These are phyloP conservation scores for Gymnothorax javanicus DNA, from an alignment of 2,797 vertebrate species.

Conservation along the genomic window DNA sequence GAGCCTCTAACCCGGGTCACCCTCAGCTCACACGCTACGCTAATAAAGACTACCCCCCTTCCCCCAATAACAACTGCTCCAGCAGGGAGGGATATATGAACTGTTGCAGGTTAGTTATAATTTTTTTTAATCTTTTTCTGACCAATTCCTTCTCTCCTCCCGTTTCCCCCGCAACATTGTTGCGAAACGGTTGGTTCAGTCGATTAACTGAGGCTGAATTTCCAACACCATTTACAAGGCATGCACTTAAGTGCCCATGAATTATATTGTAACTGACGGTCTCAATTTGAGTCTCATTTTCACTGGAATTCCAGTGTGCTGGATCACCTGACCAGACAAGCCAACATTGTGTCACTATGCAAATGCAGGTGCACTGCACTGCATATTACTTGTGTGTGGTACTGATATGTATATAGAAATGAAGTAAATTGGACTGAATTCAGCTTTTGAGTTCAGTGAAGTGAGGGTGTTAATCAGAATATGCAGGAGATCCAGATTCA, in stretches of 20 bases:
- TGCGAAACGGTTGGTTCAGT: neutral
- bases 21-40: neutral
- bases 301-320: too few relatives aligned
- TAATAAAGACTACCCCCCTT: neutral
- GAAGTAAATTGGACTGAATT: neutral
- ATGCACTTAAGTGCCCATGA: too few relatives aligned
- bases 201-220: too few relatives aligned
- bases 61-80: neutral
- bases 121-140: neutral
- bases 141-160: neutral
- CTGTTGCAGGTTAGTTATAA: neutral
- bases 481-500: neutral
- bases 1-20: neutral
- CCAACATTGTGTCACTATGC: too few relatives aligned
- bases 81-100: neutral
- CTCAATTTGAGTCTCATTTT: too few relatives aligned
- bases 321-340: too few relatives aligned
- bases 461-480: neutral
- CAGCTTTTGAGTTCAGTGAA: neutral
- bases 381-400: neutral
- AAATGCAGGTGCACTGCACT: too few relatives aligned
- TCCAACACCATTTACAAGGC: too few relatives aligned
- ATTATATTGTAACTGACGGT: too few relatives aligned
- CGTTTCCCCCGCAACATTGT: neutral
- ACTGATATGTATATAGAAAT: neutral